These are phyloP conservation scores for Emydocephalus ijimae DNA, from an alignment of 2,113 vertebrate genomes.

Conservation along the genomic window DNA sequence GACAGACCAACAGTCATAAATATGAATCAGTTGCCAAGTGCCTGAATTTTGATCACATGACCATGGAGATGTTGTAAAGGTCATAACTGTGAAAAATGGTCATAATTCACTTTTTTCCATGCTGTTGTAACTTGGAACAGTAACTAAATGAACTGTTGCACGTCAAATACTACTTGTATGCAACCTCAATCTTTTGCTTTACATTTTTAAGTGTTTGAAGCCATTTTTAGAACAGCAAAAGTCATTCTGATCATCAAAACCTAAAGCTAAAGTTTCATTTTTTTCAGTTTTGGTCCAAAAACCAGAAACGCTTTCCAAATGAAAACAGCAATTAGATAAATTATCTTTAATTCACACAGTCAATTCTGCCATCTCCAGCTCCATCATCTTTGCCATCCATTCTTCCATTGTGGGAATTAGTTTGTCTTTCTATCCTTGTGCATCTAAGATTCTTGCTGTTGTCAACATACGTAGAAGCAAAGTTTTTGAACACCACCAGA, in stretches of 20 bases:
- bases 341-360: not conserved
- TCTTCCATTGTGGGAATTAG: not conserved
- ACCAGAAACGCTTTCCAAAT: not conserved
- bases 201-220: not conserved
- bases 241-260: not conserved
- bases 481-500: too few species aligned
- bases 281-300: not conserved
- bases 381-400: not conserved
- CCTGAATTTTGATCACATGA: not conserved
- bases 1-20: not conserved
- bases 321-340: not conserved
- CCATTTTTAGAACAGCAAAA: not conserved
- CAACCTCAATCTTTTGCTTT: not conserved
- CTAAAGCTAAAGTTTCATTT: not conserved
- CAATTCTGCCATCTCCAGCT: not conserved
- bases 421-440: not conserved
- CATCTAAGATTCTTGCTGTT: not conserved
- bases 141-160: not conserved
- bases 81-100: not conserved
- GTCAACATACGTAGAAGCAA: not conserved
- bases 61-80: not conserved
- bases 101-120: not conserved
- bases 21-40: not conserved
- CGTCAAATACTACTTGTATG: not conserved
- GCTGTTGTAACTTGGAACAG: not conserved